Base-by-base conservation (phyloP, 1,140 invertebrate species). In the Danaus melanippus region DNA sequence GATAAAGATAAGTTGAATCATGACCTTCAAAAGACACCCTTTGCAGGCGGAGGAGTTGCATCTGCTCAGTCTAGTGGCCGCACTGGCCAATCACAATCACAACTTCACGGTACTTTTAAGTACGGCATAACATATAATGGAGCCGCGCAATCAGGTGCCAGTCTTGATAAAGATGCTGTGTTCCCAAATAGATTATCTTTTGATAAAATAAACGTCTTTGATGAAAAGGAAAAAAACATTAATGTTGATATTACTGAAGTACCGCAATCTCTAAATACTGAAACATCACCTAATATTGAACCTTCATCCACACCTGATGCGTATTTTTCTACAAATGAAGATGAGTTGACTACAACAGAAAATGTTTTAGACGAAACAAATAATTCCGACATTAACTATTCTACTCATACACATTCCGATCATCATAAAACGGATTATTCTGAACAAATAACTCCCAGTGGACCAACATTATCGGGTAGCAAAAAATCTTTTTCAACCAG, bases 81-180 rank as follows among this genome's bases (percentile, higher is more conserved):
- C 54, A 90, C 89, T 11, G 94, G 94, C 6, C 92, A 94, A 75
- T 93, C 93, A 42, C 93, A 95, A 74, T 92, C 92, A 21, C 93
- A 95, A 81, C 89, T 95, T 21, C 91, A 92, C 73, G 93, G 94
- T 39, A 91, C 92, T 10, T 94, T 91, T 66, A 89, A 90, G 69
- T 93, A 93, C 74, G 93, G 94, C 11, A 93, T 95, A 12, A 92
- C 90, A 10, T 95, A 95, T 64, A 92, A 89, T 32, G 94, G 94
- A 10, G 93, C 92, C 1, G 94, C 94, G 4, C 94, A 95, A 78
- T 91, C 94, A 39, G 92, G 92, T 10, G 92, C 93, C 9, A 93
- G 93, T 59, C 88, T 90, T 43, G 89, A 89, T 57, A 86, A 86
- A 64, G 81, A 84, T 53, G 71, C 79, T 40, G 70, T 84, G 57